Conservation (phyloP, 2,888 invertebrate species). For the Caenorhabditis auriculariae region DNA sequence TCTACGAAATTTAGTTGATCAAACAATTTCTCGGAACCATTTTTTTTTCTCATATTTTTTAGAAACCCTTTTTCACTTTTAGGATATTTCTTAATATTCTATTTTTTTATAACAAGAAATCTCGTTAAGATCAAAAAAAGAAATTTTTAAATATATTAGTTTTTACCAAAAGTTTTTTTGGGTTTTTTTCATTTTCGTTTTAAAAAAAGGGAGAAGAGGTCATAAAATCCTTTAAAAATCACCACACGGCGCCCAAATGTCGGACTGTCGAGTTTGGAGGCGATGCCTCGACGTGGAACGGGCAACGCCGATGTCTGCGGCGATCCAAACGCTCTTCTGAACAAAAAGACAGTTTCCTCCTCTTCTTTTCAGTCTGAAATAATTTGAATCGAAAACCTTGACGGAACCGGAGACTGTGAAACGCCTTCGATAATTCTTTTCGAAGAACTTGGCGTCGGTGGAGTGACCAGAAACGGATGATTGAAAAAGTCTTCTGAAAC, state of each 20-base stretch:
- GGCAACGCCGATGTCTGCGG: conserved; percentile 29
- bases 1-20: no score
- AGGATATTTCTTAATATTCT: no score
- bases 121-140: no score
- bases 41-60: no score
- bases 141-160: no score
- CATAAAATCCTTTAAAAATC: no score
- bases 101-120: no score
- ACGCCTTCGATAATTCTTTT: conserved; percentile 47
- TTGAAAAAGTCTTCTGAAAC: conserved; percentile 81
- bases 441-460: conserved; percentile 41
- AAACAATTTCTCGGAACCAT: no score
- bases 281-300: conserved; percentile 20
- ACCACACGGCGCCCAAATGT: conserved; percentile 5
- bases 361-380: neutral
- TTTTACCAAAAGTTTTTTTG: no score
- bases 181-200: no score
- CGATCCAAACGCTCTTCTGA: neutral
- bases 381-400: conserved; percentile 1
- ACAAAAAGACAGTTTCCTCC: neutral
- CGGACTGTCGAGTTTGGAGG: conserved; percentile 10
- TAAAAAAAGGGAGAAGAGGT: no score
- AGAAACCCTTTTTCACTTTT: no score
- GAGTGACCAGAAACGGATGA: conserved; percentile 76
- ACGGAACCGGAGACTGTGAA: conserved; percentile 24